These are phyloP conservation scores for Acropora tenuis DNA, from an alignment of 64 coral and sea anemone genomes.

Conservation along the genomic window DNA sequence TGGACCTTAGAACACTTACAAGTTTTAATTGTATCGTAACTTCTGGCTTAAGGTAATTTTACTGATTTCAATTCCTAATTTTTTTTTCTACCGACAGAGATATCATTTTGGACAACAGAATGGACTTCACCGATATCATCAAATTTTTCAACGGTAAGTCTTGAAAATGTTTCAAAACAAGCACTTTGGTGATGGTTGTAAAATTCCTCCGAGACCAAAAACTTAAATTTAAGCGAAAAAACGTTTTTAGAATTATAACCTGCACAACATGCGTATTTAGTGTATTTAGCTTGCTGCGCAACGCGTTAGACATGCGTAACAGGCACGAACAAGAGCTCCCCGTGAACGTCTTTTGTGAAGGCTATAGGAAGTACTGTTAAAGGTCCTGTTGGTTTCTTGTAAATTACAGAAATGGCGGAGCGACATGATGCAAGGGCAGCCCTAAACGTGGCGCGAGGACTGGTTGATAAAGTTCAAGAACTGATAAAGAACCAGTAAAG, in stretches of 20 bases:
- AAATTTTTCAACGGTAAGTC: constrained; percentile 98
- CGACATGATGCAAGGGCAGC: constrained; percentile 83
- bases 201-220: neutral
- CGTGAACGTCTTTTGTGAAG: too few relatives aligned
- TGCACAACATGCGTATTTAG: too few relatives aligned
- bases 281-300: too few relatives aligned
- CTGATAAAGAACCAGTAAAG: constrained; percentile 87
- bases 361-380: neutral
- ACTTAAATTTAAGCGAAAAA: too few relatives aligned
- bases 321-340: too few relatives aligned
- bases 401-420: constrained; percentile 94
- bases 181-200: neutral
- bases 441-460: constrained; percentile 64
- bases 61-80: too few relatives aligned
- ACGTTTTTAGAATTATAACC: too few relatives aligned
- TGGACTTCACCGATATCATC: constrained; percentile 99
- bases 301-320: too few relatives aligned
- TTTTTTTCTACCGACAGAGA: constrained; percentile 57
- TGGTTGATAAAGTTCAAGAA: constrained; percentile 85
- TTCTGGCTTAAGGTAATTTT: too few relatives aligned
- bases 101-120: constrained; percentile 96
- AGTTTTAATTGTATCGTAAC: too few relatives aligned
- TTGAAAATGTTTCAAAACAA: neutral
- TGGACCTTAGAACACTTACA: too few relatives aligned
- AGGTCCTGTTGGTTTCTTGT: neutral